Conservation (phyloP, 2,797 vertebrate species). For the Anguilla anguilla region DNA sequence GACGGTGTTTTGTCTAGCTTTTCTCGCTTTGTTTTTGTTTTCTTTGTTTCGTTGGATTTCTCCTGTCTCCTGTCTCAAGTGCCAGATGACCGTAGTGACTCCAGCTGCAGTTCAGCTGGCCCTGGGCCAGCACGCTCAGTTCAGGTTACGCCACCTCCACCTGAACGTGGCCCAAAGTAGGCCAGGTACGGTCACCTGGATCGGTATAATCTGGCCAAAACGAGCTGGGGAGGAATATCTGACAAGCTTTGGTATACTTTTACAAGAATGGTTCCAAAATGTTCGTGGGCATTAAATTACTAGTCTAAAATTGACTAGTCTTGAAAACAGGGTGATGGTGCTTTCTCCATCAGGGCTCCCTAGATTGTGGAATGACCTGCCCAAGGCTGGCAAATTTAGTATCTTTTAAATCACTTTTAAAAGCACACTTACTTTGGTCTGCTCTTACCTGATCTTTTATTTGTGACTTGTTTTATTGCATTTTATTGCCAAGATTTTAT, state of each 20-base stretch:
- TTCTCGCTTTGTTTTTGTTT: slow-evolving; percentile 14
- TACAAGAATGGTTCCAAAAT: neutral
- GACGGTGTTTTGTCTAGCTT: slow-evolving; percentile 29
- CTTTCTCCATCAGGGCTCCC: too few relatives aligned
- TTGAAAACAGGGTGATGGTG: too few relatives aligned
- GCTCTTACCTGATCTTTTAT: neutral
- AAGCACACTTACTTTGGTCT: too few relatives aligned
- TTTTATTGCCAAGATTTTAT: too few relatives aligned
- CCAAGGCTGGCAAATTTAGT: too few relatives aligned
- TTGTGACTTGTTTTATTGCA: neutral
- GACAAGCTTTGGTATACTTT: neutral
- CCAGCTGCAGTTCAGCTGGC: neutral
- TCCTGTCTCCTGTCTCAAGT: slow-evolving; percentile 16
- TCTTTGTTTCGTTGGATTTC: slow-evolving; percentile 26
- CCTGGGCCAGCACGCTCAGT: neutral
- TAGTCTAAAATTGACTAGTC: too few relatives aligned
- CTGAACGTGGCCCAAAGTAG: neutral
- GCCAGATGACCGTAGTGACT: neutral
- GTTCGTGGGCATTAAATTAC: neutral
- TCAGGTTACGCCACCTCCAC: neutral
- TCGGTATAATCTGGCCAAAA: neutral
- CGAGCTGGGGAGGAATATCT: neutral
- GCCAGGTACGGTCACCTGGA: neutral
- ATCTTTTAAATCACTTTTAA: too few relatives aligned
- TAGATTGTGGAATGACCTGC: too few relatives aligned